Conservation (phyloP, 2,888 invertebrate genomes). For the Atethmia centrago region DNA sequence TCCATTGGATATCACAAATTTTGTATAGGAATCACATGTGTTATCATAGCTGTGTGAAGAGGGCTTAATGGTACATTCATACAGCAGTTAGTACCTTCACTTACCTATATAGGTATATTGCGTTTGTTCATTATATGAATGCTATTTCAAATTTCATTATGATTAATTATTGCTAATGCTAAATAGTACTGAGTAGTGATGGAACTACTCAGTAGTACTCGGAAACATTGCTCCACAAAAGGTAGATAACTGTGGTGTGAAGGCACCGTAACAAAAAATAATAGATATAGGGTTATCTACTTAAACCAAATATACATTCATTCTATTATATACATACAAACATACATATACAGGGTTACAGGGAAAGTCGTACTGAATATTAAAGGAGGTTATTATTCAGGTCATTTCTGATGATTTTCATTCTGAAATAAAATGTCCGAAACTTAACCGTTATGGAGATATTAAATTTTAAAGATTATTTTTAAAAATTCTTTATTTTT, state of each 20-base stretch:
- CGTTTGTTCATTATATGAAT: slow-evolving; percentile 8
- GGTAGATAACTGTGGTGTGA: background rate
- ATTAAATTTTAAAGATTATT: too few species aligned
- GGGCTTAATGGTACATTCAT: slow-evolving; percentile 3
- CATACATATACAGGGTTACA: too few species aligned
- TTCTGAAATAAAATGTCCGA: too few species aligned
- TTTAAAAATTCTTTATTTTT: too few species aligned
- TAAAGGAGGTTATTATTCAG: too few species aligned
- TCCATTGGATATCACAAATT: slow-evolving; percentile 8
- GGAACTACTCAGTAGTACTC: slow-evolving; percentile 2
- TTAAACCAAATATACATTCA: slow-evolving; percentile 5
- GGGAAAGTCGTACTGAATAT: too few species aligned
- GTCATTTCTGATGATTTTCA: too few species aligned
- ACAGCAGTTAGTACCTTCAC: slow-evolving; percentile 1
- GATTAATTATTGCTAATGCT: slow-evolving; percentile 15
- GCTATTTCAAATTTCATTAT: slow-evolving; percentile 11
- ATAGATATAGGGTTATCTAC: slow-evolving; percentile 5
- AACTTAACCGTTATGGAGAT: too few species aligned
- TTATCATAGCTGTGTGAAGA: slow-evolving; percentile 7
- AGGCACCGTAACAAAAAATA: slow-evolving; percentile 4
- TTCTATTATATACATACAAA: slow-evolving; percentile 3
- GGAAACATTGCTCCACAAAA: slow-evolving; percentile 4
- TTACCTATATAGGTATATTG: slow-evolving; percentile 7
- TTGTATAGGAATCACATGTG: slow-evolving; percentile 7
- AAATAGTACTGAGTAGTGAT: slow-evolving; percentile 8